phyloP scores from a whole-genome alignment of 2,888 invertebrate genomes.

The Folsomia manolachei region DNA sequence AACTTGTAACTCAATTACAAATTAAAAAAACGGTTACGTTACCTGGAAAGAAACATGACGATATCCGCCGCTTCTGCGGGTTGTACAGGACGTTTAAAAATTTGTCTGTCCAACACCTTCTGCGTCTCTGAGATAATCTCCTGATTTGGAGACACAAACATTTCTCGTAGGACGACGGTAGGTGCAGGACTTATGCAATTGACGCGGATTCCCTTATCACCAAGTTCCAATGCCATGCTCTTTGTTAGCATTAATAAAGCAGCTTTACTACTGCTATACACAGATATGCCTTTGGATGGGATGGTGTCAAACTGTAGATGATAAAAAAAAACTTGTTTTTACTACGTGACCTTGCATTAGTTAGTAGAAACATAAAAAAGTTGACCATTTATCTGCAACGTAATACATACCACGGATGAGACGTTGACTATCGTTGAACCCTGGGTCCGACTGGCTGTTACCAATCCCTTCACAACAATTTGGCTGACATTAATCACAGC shows the following conservation, averaged over 20 bases:
- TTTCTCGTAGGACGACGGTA: conserved; percentile 31
- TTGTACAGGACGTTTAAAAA: conserved; percentile 36
- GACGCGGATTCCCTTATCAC: conserved; percentile 53
- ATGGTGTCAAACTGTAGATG: conserved; percentile 36
- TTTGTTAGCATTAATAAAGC: conserved; percentile 81
- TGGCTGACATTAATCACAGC: conserved; percentile 81
- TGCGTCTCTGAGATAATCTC: conserved; percentile 33
- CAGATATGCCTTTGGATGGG: conserved; percentile 53
- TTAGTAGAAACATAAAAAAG: neutral
- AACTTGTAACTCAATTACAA: too few relatives aligned
- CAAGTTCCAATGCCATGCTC: conserved; percentile 81
- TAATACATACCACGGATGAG: conserved; percentile 70
- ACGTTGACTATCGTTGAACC: conserved; percentile 83
- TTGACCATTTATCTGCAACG: too few relatives aligned
- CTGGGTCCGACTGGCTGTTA: conserved; percentile 37
- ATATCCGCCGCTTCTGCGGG: conserved; percentile 36
- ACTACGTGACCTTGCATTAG: neutral
- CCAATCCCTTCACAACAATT: conserved; percentile 70
- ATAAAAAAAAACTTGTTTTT: too few relatives aligned
- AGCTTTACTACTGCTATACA: conserved; percentile 82
- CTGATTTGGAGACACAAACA: conserved; percentile 35
- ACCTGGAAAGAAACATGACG: conserved; percentile 32
- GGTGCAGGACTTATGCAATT: conserved; percentile 37
- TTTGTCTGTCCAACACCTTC: conserved; percentile 36
- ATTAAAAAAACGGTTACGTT: too few relatives aligned